A percentile compares a stretch with the other conserved stretches of the same genome.
Evolutionary conservation across 1,140 invertebrate genomes (phyloP).

Genomic region (Physella acuta): DNA sequence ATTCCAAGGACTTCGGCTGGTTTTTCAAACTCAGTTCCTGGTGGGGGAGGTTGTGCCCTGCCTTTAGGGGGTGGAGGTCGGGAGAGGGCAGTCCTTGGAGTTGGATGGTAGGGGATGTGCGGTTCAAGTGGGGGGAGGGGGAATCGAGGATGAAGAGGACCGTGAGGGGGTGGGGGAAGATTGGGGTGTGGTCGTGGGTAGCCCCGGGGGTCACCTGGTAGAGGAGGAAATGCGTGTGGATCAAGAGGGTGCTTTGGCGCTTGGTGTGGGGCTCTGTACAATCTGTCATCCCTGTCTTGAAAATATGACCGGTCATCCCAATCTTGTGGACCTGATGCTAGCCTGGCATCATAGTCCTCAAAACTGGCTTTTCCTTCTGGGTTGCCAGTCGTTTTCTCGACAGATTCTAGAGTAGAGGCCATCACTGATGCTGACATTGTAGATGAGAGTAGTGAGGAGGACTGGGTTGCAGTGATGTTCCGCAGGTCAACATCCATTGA

Average conservation of each 20-base stretch:
- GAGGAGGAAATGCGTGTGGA: constrained; percentile 1
- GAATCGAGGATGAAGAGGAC: constrained; percentile 5
- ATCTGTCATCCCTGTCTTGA: constrained; percentile 12
- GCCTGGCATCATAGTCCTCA: constrained; percentile 6
- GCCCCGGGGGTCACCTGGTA: neutral
- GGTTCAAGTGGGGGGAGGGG: constrained; percentile 8
- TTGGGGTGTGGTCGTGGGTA: neutral
- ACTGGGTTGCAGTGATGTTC: neutral
- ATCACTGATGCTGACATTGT: neutral
- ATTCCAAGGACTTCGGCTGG: neutral
- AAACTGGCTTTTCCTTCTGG: neutral
- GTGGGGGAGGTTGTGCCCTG: constrained; percentile 25
- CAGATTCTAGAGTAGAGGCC: neutral
- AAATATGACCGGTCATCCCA: neutral
- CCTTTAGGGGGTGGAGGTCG: neutral
- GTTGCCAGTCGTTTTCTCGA: neutral
- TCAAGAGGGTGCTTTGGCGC: constrained; percentile 6
- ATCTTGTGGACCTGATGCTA: neutral
- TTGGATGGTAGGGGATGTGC: neutral
- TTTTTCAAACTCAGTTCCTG: constrained; percentile 27
- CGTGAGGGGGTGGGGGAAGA: neutral
- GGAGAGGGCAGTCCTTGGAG: neutral
- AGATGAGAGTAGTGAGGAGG: too few relatives aligned
- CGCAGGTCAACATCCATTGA: neutral
- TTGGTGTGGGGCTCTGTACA: neutral